These are phyloP conservation scores for Rhyzopertha dominica DNA, from an alignment of 1,140 invertebrate species.

Conservation along the genomic window DNA sequence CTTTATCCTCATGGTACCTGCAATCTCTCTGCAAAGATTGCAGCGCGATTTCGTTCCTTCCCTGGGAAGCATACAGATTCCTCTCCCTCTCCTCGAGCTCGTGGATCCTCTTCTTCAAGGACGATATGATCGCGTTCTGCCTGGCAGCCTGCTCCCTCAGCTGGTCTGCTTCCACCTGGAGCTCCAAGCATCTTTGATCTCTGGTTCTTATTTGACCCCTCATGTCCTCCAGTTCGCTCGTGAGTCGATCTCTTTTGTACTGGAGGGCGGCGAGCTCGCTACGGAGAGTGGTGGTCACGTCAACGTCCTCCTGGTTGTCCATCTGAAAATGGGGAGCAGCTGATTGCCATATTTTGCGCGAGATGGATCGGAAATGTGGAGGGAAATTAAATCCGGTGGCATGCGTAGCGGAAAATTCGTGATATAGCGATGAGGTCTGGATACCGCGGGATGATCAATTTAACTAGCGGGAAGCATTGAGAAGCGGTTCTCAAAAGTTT, in stretches of 20 bases:
- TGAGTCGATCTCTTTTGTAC: conserved; percentile 74
- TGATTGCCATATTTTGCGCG: too few species aligned
- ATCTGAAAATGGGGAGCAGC: conserved; percentile 44
- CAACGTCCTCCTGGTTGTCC: conserved; percentile 52
- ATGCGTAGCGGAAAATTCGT: too few species aligned
- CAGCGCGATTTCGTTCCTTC: conserved; percentile 63
- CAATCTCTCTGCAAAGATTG: conserved; percentile 67
- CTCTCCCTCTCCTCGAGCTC: conserved; percentile 71
- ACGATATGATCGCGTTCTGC: conserved; percentile 71
- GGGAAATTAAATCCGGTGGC: too few species aligned
- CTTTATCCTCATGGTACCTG: conserved; percentile 61
- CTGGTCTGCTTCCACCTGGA: conserved; percentile 64
- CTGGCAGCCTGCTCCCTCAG: conserved; percentile 72
- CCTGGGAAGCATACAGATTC: conserved; percentile 56
- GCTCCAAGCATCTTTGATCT: conserved; percentile 61
- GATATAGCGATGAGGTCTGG: too few species aligned
- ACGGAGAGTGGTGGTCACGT: conserved; percentile 65
- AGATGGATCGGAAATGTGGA: too few species aligned
- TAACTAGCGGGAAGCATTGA: too few species aligned
- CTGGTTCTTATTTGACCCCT: conserved; percentile 58
- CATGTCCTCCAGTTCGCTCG: conserved; percentile 66
- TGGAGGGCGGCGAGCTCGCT: conserved; percentile 75
- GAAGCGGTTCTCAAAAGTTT: too few species aligned
- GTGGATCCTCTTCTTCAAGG: conserved; percentile 71
- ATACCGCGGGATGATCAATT: too few species aligned